Base-by-base conservation (phyloP, 2,113 vertebrate genomes). In the Zonotrichia leucophrys region DNA sequence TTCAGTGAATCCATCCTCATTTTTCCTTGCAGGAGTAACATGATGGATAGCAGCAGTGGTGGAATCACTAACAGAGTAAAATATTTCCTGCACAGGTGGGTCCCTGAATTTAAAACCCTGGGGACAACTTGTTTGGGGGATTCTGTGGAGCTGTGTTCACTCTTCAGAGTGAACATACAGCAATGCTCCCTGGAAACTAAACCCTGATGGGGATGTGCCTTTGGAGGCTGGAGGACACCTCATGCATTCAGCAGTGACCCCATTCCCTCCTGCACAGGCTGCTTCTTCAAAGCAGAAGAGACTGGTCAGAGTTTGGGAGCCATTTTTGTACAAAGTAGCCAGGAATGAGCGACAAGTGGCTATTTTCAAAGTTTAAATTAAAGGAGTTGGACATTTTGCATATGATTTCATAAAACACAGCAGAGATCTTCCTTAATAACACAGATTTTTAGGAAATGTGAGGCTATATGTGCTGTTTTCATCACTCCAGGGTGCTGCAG, bases 401-500 rank as follows among this genome's bases (percentile, higher is more conserved):
- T 55, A 37, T 19, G 9, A 80, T 77, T 90, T 59, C 11, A 41
- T 67, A 39, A 80, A 87, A 30, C 19, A 41, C 3, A 1, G 37
- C 24, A 62, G 21, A 68, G 4, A 3, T 46, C 50, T 88, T 88
- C 75, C 35, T 79, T 86, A 90, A 55, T 15, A 76, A 24, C 11
- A 69, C 7, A 30, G 18, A 68, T 11, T 79, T 88, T 90, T 74
- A 60, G 72, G 82, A 87, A 83, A 80, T 77, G 23, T 53, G 53
- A 91, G 28, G 63, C n/a, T 83, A 62, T 0, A 1, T 53, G n/a
- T 52, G n/a, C 52, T 66, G 12, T 88, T 94, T 63, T 42, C 85
- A 92, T 91, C 95, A 94, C 97, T 73, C 90, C 95, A 89, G 85
- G 88, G 82, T 81, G 87, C 83, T 90, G 92, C 93, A 95, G 94